Evolutionary conservation across 2,888 invertebrate species (phyloP), one percentile per base, ranked within the genome.

Genomic region (Helleia helle): DNA sequence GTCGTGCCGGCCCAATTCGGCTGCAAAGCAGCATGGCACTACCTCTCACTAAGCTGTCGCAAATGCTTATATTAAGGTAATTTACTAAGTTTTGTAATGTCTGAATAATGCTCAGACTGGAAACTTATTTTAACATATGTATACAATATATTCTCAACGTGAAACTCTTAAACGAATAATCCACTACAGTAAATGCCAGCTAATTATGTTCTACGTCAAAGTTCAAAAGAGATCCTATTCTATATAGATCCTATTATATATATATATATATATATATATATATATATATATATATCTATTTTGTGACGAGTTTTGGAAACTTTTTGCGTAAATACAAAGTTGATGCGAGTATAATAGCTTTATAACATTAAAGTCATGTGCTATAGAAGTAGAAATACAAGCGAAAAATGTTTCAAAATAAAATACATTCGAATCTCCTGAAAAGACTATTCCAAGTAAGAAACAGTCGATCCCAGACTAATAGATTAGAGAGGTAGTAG

Each of bases 191-290:
- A 34, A 34, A 18, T 34, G 7, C 22, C 8, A 12, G 31, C 31
- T 34, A 22, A 34, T 34, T 34, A 34, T 34, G 18, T 34, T 34
- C 17, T 11, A 34, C 34, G 34, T 9, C 34, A 22, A 22, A 34
- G 34, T 34, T 34, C 34, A 34, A 34, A 34, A 22, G 34, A 22
- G 34, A 22, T 34, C 12, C 11, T 18, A 31, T n/a, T n/a, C n/a
- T n/a, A n/a, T n/a, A n/a, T n/a, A n/a, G n/a, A n/a, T n/a, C n/a
- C n/a, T n/a, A n/a, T n/a, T n/a, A n/a, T n/a, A n/a, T n/a, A n/a
- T n/a, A n/a, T n/a, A n/a, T n/a, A n/a, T n/a, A n/a, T n/a, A n/a
- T n/a, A n/a, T n/a, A n/a, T n/a, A n/a, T n/a, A n/a, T n/a, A n/a
- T n/a, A n/a, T n/a, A n/a, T n/a, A n/a, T 34, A 34, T 22, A 34